Evolutionary conservation across 2,113 vertebrate genomes (phyloP).

Genomic region (Cheirogaleus medius): DNA sequence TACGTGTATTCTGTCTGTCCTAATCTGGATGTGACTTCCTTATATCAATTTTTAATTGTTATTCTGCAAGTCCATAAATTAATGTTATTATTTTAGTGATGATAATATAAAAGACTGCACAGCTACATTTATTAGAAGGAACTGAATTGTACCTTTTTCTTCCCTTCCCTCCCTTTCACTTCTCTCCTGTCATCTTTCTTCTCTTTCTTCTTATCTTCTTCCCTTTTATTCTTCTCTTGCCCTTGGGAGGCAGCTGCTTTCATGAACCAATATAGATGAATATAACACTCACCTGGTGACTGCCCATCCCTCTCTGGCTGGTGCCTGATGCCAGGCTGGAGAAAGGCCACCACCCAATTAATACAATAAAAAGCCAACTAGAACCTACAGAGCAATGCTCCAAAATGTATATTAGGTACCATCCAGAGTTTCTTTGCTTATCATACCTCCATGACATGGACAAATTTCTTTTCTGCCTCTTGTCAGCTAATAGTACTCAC

Average conservation of each 20-base stretch:
- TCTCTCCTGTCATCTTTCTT: background rate
- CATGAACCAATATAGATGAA: background rate
- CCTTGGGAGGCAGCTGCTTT: background rate
- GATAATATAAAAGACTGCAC: background rate
- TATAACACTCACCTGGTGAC: background rate
- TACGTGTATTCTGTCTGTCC: background rate
- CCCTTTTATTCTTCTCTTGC: background rate
- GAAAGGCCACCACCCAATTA: background rate
- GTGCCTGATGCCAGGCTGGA: background rate
- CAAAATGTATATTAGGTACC: background rate
- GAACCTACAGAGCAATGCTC: background rate
- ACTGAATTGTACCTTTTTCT: background rate
- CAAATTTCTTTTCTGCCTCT: background rate
- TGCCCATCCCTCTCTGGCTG: background rate
- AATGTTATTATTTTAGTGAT: background rate
- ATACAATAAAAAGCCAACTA: background rate
- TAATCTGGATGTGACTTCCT: background rate
- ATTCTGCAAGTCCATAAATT: background rate
- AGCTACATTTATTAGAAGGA: background rate
- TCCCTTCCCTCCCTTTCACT: background rate
- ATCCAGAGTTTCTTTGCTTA: background rate
- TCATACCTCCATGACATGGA: background rate
- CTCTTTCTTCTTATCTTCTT: background rate
- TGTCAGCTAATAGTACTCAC: background rate
- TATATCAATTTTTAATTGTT: background rate